A percentile compares a stretch with the other conserved stretches of the same genome.
phyloP scores from a whole-genome alignment of 1,140 invertebrate species.

The Atta texana region DNA sequence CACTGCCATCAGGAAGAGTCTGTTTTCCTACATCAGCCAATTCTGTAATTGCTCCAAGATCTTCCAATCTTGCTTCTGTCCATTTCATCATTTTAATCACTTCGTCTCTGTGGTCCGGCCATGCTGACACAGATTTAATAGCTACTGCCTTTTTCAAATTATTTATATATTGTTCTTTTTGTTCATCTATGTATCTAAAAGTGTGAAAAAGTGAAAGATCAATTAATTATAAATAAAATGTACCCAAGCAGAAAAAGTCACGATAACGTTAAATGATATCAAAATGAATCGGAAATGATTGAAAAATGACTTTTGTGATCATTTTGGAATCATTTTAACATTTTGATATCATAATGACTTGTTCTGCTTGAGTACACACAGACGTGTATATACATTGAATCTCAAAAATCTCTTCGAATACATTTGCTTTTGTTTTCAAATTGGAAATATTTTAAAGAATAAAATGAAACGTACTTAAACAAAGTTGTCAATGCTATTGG shows the following conservation, averaged over 20 bases:
- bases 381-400: background rate
- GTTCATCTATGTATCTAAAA: conserved; percentile 92
- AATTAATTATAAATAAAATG: conserved; percentile 6
- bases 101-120: conserved; percentile 92
- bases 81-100: conserved; percentile 93
- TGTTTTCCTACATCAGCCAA: conserved; percentile 94
- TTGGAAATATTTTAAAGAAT: conserved; percentile 22
- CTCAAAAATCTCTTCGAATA: background rate
- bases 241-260: background rate
- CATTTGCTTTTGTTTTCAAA: background rate
- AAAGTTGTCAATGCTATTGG: conserved; percentile 70
- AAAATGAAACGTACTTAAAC: conserved; percentile 63
- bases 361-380: background rate
- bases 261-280: too few species aligned
- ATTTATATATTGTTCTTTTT: conserved; percentile 92
- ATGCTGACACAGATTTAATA: conserved; percentile 98
- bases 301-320: too few species aligned
- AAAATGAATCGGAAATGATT: too few species aligned
- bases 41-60: conserved; percentile 91
- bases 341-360: too few species aligned
- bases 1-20: conserved; percentile 90
- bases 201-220: conserved; percentile 66
- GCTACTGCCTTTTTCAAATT: conserved; percentile 95
- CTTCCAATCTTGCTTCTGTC: conserved; percentile 91
- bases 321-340: too few species aligned